A percentile compares a stretch with the other conserved stretches of the same genome.
phyloP scores from a whole-genome alignment of 2,797 vertebrate species.

The Gymnothorax javanicus region DNA sequence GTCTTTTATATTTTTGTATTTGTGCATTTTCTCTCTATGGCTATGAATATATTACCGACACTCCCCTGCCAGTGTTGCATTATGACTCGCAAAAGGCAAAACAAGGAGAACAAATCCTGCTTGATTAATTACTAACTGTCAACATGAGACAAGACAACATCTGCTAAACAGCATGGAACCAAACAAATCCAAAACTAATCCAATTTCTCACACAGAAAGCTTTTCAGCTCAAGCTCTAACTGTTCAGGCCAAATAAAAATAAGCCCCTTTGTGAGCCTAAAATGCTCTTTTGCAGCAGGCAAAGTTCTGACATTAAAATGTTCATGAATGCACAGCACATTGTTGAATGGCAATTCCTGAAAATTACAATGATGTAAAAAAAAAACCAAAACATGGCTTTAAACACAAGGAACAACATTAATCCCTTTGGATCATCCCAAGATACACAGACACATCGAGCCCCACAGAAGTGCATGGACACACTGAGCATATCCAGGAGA shows the following conservation, averaged over 20 bases:
- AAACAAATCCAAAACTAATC: background rate
- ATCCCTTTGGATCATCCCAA: background rate
- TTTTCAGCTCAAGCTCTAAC: background rate
- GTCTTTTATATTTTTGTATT: too few species aligned
- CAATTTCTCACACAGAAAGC: background rate
- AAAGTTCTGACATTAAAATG: background rate
- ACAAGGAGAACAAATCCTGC: background rate
- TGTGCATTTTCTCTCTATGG: too few species aligned
- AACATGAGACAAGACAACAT: background rate
- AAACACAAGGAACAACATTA: background rate
- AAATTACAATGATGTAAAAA: background rate
- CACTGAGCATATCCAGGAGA: too few species aligned
- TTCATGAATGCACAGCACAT: background rate
- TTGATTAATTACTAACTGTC: background rate
- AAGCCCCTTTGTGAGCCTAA: background rate
- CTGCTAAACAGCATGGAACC: background rate
- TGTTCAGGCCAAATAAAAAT: background rate
- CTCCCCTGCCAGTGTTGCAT: background rate
- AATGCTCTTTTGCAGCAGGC: background rate
- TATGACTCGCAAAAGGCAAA: background rate
- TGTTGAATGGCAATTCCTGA: background rate
- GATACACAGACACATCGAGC: background rate
- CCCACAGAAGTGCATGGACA: too few species aligned
- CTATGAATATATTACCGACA: too few species aligned
- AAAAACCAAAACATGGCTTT: background rate